Conservation (phyloP, 1,140 invertebrate genomes). For the Ceratina calcarata region DNA sequence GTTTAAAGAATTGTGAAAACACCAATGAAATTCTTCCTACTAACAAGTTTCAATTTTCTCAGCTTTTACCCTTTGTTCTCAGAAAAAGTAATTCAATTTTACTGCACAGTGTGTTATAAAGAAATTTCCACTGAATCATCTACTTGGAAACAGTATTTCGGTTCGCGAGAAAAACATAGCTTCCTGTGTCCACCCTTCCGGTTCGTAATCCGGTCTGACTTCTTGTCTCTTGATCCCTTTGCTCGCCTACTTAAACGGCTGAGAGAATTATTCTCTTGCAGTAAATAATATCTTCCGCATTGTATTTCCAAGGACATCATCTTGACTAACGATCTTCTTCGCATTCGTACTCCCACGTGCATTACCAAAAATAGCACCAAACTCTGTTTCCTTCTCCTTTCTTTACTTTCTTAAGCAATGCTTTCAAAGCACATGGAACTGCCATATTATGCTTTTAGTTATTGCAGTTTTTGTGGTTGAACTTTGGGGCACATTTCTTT, state of each 20-base stretch:
- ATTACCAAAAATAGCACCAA: slow-evolving; percentile 9
- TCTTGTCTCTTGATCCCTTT: slow-evolving; percentile 29
- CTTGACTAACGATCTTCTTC: slow-evolving; percentile 6
- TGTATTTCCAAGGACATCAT: slow-evolving; percentile 16
- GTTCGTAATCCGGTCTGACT: slow-evolving; percentile 17
- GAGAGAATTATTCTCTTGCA: slow-evolving; percentile 14
- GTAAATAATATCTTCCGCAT: slow-evolving; percentile 41
- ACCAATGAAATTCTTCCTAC: neutral
- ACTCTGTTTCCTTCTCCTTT: neutral
- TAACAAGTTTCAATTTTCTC: neutral
- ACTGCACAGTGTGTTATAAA: neutral
- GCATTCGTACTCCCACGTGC: slow-evolving; percentile 3
- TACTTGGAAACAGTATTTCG: neutral
- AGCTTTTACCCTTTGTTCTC: neutral
- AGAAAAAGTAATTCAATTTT: neutral
- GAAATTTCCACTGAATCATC: neutral
- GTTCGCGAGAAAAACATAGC: neutral
- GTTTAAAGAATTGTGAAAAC: slow-evolving; percentile 2
- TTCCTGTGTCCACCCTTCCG: slow-evolving; percentile 15
- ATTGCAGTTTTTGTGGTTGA: neutral
- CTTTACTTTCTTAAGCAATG: too few species aligned
- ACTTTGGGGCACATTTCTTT: too few species aligned
- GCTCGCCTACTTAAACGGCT: slow-evolving; percentile 24
- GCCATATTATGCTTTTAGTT: neutral
- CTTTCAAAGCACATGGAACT: too few species aligned